Conservation (phyloP, 1,140 invertebrate species). For the Holotrichia oblita region DNA sequence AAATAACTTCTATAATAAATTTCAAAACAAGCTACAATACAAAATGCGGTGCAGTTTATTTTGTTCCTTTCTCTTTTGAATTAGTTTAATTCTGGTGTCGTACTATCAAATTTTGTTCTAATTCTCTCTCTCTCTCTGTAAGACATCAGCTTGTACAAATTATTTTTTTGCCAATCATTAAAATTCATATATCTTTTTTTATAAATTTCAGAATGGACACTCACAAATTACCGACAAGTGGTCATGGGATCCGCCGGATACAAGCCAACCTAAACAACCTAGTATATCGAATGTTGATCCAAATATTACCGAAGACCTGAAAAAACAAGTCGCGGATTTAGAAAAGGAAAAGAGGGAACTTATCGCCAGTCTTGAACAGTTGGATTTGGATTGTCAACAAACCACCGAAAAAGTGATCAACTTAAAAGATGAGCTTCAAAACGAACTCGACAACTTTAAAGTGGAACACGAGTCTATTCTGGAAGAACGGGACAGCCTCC, state of each 20-base stretch:
- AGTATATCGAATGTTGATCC: neutral
- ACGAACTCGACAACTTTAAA: slow-evolving; percentile 63
- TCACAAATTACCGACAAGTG: neutral
- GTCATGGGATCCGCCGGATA: slow-evolving; percentile 19
- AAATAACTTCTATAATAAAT: no score
- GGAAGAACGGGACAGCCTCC: slow-evolving; percentile 42
- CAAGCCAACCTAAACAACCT: neutral
- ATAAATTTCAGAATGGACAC: slow-evolving; percentile 18
- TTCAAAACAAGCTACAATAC: no score
- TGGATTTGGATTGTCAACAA: slow-evolving; percentile 57
- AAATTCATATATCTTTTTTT: neutral
- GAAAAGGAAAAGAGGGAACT: slow-evolving; percentile 58
- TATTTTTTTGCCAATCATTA: neutral
- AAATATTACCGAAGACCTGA: slow-evolving; percentile 38
- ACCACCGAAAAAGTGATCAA: slow-evolving; percentile 55
- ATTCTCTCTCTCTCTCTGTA: no score
- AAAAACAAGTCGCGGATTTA: slow-evolving; percentile 50
- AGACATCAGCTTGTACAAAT: no score
- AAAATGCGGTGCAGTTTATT: no score
- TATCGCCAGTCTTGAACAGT: slow-evolving; percentile 53
- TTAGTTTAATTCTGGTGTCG: no score
- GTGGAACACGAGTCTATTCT: slow-evolving; percentile 45
- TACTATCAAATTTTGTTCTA: no score
- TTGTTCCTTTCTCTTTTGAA: no score
- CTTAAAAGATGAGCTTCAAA: slow-evolving; percentile 63